Conservation (phyloP, 53 echinoderm and acorn worm genomes). For the Paracentrotus lividus region DNA sequence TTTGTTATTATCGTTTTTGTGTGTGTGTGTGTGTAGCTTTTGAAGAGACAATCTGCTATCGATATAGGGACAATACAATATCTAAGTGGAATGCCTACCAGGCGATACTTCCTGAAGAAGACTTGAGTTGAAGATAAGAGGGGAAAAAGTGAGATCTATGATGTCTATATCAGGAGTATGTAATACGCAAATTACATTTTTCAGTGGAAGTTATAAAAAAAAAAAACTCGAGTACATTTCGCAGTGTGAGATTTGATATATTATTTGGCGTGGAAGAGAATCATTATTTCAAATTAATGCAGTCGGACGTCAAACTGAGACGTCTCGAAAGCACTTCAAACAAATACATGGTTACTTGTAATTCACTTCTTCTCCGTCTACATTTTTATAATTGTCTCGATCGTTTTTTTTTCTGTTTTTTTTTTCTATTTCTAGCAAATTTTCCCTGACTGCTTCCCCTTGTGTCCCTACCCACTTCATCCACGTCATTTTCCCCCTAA, state of each 20-base stretch:
- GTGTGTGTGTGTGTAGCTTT: too few relatives aligned
- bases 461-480: not conserved
- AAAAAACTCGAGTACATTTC: not conserved
- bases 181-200: not conserved
- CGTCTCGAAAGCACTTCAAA: not conserved
- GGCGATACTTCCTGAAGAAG: too few relatives aligned
- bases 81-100: too few relatives aligned
- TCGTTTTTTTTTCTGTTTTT: too few relatives aligned
- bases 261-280: not conserved
- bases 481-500: too few relatives aligned
- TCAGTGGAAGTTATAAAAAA: not conserved
- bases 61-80: too few relatives aligned
- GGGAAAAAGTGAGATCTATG: too few relatives aligned
- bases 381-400: too few relatives aligned
- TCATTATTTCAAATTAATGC: not conserved
- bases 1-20: too few relatives aligned
- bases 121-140: too few relatives aligned
- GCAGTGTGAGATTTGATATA: conserved; percentile 12
- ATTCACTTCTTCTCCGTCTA: not conserved
- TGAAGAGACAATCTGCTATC: too few relatives aligned
- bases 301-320: conserved; percentile 9
- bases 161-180: not conserved
- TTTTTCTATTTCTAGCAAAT: not conserved
- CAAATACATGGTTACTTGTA: conserved; percentile 41
- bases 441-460: not conserved